Percentiles rank a stretch among this genome's conserved stretches.
These are phyloP conservation scores for Cynaeus angustus DNA, from an alignment of 2,888 invertebrate genomes.

Conservation along the genomic window DNA sequence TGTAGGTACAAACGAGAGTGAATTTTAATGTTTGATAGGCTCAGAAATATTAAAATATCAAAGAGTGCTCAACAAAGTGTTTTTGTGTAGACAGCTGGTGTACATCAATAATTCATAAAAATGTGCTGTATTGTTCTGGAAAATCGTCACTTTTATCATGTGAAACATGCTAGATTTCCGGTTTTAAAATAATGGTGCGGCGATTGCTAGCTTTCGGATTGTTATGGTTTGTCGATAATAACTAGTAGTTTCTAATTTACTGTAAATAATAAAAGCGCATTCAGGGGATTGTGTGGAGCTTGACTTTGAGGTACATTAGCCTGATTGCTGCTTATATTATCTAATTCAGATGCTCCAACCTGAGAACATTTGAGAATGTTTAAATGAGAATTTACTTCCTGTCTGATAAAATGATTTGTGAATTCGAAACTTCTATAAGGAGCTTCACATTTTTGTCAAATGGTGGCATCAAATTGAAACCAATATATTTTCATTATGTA, in stretches of 20 bases:
- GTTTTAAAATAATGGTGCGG: neutral
- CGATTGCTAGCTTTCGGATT: neutral
- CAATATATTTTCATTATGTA: constrained; percentile 55
- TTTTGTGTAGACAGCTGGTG: constrained; percentile 5
- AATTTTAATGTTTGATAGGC: neutral
- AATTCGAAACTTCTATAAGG: neutral
- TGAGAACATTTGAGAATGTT: neutral
- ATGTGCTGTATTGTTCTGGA: constrained; percentile 13
- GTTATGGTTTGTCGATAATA: constrained; percentile 19
- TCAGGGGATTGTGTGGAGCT: constrained; percentile 16
- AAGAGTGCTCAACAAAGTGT: constrained; percentile 1
- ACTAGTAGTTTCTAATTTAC: neutral
- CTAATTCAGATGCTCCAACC: neutral
- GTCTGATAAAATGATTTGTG: constrained; percentile 1
- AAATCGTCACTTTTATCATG: constrained; percentile 22
- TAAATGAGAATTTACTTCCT: constrained; percentile 7
- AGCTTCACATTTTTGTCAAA: constrained; percentile 27
- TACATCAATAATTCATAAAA: constrained; percentile 29
- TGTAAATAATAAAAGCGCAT: constrained; percentile 34
- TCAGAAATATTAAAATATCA: constrained; percentile 12
- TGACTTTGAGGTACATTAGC: constrained; percentile 15
- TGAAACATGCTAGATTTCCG: constrained; percentile 11
- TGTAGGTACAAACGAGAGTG: neutral
- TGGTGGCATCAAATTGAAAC: constrained; percentile 27
- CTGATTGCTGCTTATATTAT: constrained; percentile 26